Conservation (phyloP, 2,797 vertebrate genomes). For the Poecilia velifera region DNA sequence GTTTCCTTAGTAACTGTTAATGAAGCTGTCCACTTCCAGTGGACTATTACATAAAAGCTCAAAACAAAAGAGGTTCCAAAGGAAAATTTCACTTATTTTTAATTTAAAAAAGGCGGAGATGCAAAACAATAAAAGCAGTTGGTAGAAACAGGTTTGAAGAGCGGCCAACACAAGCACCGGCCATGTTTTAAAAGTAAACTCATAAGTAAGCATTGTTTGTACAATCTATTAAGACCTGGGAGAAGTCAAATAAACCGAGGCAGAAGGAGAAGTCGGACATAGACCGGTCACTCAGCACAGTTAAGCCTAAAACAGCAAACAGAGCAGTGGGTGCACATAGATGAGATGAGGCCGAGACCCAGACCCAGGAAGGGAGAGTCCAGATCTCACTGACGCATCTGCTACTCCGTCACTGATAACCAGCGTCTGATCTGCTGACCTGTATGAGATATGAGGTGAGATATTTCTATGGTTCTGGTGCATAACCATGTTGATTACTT, state of each 20-base stretch:
- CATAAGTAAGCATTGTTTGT: slow-evolving; percentile 54
- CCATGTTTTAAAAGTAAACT: slow-evolving; percentile 58
- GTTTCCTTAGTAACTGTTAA: not conserved
- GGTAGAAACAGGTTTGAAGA: slow-evolving; percentile 22
- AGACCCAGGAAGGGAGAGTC: not conserved
- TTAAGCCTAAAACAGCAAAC: slow-evolving; percentile 67
- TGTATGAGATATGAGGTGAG: not conserved
- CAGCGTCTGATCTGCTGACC: slow-evolving; percentile 7
- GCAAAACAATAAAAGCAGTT: slow-evolving; percentile 1
- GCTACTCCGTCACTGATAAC: slow-evolving; percentile 11
- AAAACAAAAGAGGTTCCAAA: not conserved
- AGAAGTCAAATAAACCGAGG: slow-evolving; percentile 70
- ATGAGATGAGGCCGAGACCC: slow-evolving; percentile 20
- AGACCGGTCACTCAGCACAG: slow-evolving; percentile 45
- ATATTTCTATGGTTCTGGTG: not conserved
- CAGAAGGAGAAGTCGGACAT: slow-evolving; percentile 32
- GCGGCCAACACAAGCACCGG: slow-evolving; percentile 25
- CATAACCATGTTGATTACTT: not conserved
- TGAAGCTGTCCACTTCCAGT: not conserved
- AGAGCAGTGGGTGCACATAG: slow-evolving; percentile 9
- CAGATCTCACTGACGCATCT: slow-evolving; percentile 34
- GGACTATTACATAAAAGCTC: not conserved
- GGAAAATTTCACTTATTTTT: not conserved
- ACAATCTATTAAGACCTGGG: slow-evolving; percentile 58
- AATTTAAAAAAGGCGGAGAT: not conserved